Percentiles rank a stretch among this genome's conserved stretches.
Evolutionary conservation across 2,113 vertebrate genomes (phyloP).

Genomic region (Panthera leo): DNA sequence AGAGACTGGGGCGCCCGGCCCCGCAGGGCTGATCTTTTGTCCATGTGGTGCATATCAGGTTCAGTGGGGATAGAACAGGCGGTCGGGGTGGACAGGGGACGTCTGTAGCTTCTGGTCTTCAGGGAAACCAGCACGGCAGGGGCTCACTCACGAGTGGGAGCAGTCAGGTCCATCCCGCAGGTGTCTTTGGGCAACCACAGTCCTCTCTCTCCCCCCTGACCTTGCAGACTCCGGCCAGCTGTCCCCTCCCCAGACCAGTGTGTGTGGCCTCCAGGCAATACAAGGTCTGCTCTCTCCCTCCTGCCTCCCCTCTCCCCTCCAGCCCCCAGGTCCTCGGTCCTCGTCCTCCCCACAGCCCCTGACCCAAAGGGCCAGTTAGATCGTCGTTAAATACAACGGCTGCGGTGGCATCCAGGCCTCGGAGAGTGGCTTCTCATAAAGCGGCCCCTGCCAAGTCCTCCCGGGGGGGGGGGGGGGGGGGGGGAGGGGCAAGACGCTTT

Average conservation of each 20-base stretch:
- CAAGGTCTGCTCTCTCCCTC: fast-evolving
- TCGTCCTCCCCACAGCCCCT: too few relatives aligned
- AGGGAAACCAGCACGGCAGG: too few relatives aligned
- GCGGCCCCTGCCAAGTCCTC: fast-evolving
- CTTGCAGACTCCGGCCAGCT: background rate
- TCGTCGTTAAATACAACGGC: fast-evolving
- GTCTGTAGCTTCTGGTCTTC: background rate
- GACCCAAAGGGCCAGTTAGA: background rate
- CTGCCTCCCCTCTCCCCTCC: too few relatives aligned
- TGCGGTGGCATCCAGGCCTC: fast-evolving
- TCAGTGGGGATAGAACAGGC: background rate
- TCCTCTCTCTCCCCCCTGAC: background rate
- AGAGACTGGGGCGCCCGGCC: too few relatives aligned
- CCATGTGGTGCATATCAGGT: fast-evolving
- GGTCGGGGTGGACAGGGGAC: fast-evolving
- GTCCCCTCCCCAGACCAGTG: fast-evolving
- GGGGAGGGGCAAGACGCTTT: background rate
- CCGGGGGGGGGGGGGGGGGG: fast-evolving
- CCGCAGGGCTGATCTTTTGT: background rate
- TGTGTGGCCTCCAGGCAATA: fast-evolving
- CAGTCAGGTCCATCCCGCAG: too few relatives aligned
- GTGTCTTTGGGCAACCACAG: background rate
- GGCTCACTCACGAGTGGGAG: fast-evolving
- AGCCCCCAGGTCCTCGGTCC: background rate
- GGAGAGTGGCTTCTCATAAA: fast-evolving